A percentile compares a stretch with the other conserved stretches of the same genome.
Conservation (phyloP, 2,888 invertebrate genomes). For the Acleris cristana region DNA sequence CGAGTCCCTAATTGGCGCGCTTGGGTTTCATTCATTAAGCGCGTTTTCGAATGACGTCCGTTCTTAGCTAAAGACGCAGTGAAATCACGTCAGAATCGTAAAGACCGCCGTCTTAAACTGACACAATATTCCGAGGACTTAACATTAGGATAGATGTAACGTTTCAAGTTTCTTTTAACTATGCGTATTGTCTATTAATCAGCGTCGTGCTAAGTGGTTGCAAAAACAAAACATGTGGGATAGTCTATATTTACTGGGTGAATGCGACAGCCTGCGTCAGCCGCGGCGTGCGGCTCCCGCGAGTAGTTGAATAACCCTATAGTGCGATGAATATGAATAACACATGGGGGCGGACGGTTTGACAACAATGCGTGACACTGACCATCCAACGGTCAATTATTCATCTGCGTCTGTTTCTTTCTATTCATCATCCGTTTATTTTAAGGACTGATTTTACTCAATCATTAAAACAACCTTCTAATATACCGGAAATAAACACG, state of each 20-base stretch:
- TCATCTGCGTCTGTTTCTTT: conserved; percentile 17
- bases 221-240: conserved; percentile 27
- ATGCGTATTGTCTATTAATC: conserved; percentile 16
- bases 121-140: too few species aligned
- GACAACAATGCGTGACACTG: conserved; percentile 34
- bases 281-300: conserved; percentile 17
- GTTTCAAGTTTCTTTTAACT: background rate
- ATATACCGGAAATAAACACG: background rate
- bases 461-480: background rate
- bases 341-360: conserved; percentile 31
- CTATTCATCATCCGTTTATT: conserved; percentile 16
- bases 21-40: conserved; percentile 47
- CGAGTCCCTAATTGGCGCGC: conserved; percentile 36
- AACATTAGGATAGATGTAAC: too few species aligned
- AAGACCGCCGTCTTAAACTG: conserved; percentile 2
- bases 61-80: conserved; percentile 39
- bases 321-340: conserved; percentile 24
- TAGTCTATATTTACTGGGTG: conserved; percentile 29
- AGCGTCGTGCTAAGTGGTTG: conserved; percentile 16
- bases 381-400: conserved; percentile 20
- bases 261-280: conserved; percentile 34
- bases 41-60: conserved; percentile 46
- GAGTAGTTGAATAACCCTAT: conserved; percentile 37
- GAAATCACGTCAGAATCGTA: conserved; percentile 42
- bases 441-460: background rate